Evolutionary conservation across 2,888 invertebrate species (phyloP), one percentile per base, ranked within the genome.

Genomic region (Raillietiella orientalis): DNA sequence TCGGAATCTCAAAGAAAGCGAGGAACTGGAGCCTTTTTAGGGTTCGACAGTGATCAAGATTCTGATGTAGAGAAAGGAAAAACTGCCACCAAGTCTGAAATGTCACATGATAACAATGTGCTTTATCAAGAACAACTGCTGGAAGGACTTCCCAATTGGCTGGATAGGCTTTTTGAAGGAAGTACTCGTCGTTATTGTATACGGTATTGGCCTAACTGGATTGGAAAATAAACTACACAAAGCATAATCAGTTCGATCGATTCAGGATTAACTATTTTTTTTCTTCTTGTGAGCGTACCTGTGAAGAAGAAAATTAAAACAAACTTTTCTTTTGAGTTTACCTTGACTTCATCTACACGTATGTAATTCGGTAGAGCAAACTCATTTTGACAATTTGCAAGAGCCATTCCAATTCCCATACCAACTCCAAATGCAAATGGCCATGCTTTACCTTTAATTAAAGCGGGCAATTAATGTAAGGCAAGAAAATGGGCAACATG

Each of bases 201-300:
- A 38, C 79, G 82, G 49, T 82, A 82, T 49, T 96, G 93, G 93
- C 93, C 93, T n/a, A 77, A 79, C 42, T 79, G 75, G 27, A 31
- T 32, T 8, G 34, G 32, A 6, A 34, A 32, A 24, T 34, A 28
- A 21, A 56, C 37, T 37, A 11, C 28, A 36, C 9, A 37, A 37
- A 29, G 36, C 32, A 33, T 14, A 10, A 14, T 23, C n/a, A 16
- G 17, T 25, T n/a, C n/a, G n/a, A n/a, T n/a, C n/a, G n/a, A n/a
- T n/a, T n/a, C n/a, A n/a, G n/a, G n/a, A n/a, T n/a, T n/a, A n/a
- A n/a, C n/a, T n/a, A n/a, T n/a, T n/a, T n/a, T n/a, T n/a, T n/a
- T n/a, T n/a, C n/a, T n/a, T n/a, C n/a, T n/a, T n/a, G n/a, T n/a
- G n/a, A n/a, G n/a, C n/a, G 25, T 25, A 15, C n/a, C 9, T 15